Evolutionary conservation across 1,140 invertebrate genomes (phyloP), one percentile per base, ranked within the genome.

Genomic region (Drosophila novamexicana): DNA sequence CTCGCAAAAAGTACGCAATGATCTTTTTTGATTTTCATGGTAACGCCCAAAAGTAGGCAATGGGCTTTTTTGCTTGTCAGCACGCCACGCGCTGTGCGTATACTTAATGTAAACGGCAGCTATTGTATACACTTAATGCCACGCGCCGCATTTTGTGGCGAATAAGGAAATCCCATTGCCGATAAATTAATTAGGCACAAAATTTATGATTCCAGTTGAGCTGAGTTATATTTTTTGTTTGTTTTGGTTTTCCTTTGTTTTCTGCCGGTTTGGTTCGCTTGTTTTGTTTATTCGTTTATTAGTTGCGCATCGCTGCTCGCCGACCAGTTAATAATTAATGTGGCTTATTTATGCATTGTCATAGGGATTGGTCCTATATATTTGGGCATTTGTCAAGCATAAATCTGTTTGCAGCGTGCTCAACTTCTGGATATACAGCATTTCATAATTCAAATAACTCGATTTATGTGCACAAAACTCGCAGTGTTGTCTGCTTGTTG

Each of bases 301-400:
- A 75, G 66, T 75, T 73, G 65, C 61, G 59, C 32, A 54, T 56
- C 57, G 32, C 14, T 59, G 64, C 59, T 62, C 52, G 10, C 7
- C 29, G 42, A 65, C 29, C 53, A 58, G 50, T 73, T 79, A 62
- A 84, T 84, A 81, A 80, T 81, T 84, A 80, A 84, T 74, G 63
- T 59, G 18, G 45, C 56, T 77, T 74, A 84, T 81, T 84, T 84
- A 84, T 84, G 81, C 81, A 69, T 79, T 80, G 81, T 81, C 81
- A 84, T 80, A 45, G 52, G 9, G 42, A 39, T 14, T n/a, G 53
- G 37, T 58, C 66, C 59, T 57, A 65, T 66, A 74, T 67, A 74
- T 76, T 84, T 71, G 66, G 40, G 67, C 53, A 79, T 70, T 71
- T 82, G 71, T 78, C 75, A 75, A 68, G 61, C 70, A 83, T 79